phyloP scores from a whole-genome alignment of 2,113 vertebrate genomes.

The Plotosus lineatus region DNA sequence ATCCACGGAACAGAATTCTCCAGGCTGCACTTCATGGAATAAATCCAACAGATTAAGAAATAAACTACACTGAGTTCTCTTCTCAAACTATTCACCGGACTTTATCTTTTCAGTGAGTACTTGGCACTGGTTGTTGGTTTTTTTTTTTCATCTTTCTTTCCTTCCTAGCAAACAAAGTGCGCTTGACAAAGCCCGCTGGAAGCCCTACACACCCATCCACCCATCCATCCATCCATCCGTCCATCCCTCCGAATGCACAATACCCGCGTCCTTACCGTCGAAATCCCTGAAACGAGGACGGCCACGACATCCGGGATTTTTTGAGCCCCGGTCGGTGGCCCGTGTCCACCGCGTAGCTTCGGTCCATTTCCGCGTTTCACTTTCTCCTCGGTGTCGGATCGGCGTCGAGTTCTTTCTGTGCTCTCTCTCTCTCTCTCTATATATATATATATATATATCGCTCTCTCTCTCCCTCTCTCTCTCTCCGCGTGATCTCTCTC shows the following conservation, averaged over 20 bases:
- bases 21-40: neutral
- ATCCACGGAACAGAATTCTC: too few species aligned
- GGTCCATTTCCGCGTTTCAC: constrained; percentile 49
- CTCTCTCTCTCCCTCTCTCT: too few species aligned
- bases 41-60: too few species aligned
- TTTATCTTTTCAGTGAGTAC: neutral
- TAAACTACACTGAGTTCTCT: too few species aligned
- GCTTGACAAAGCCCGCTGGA: constrained; percentile 22
- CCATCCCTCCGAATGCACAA: neutral
- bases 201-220: constrained; percentile 33
- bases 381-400: constrained; percentile 29
- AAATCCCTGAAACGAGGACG: constrained; percentile 57
- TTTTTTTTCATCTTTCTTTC: neutral
- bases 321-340: constrained; percentile 56
- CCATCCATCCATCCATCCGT: too few species aligned
- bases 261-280: constrained; percentile 47
- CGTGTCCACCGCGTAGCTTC: constrained; percentile 55
- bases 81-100: neutral
- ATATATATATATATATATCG: too few species aligned
- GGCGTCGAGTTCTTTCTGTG: constrained; percentile 15
- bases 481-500: too few species aligned
- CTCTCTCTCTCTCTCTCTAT: constrained; percentile 5
- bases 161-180: constrained; percentile 44
- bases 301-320: constrained; percentile 58
- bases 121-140: too few species aligned